Conservation (phyloP, 2,888 invertebrate species). For the Drosophila sordidula region DNA sequence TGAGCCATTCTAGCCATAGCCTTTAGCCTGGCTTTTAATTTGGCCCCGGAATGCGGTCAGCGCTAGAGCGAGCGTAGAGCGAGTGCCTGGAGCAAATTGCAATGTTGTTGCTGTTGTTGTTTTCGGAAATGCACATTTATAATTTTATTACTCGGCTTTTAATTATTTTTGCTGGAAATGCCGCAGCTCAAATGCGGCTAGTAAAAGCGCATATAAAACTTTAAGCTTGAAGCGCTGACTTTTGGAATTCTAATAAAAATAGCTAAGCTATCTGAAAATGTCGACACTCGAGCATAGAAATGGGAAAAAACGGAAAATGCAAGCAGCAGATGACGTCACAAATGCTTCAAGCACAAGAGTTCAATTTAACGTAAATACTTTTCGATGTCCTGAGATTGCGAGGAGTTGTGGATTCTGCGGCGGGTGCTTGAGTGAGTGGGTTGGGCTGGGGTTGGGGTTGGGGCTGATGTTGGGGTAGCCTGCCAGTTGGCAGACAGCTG, state of each 20-base stretch:
- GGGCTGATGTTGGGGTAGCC: background rate
- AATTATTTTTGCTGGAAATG: slow-evolving; percentile 61
- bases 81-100: slow-evolving; percentile 17
- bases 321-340: slow-evolving; percentile 32
- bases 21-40: slow-evolving; percentile 61
- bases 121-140: slow-evolving; percentile 57
- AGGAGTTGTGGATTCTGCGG: slow-evolving; percentile 11
- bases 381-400: slow-evolving; percentile 36
- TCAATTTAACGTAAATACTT: slow-evolving; percentile 74
- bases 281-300: slow-evolving; percentile 48
- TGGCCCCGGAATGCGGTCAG: slow-evolving; percentile 68
- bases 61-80: slow-evolving; percentile 3
- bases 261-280: slow-evolving; percentile 61
- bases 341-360: slow-evolving; percentile 58
- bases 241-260: slow-evolving; percentile 71
- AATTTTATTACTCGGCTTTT: slow-evolving; percentile 62
- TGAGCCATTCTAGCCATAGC: slow-evolving; percentile 19
- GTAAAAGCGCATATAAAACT: slow-evolving; percentile 12
- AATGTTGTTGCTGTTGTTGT: slow-evolving; percentile 10
- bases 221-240: slow-evolving; percentile 23
- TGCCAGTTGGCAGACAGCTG: slow-evolving; percentile 51
- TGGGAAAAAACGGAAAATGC: slow-evolving; percentile 21
- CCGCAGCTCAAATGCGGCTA: slow-evolving; percentile 28
- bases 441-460: background rate
- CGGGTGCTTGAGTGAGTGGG: slow-evolving; percentile 7